phyloP scores from a whole-genome alignment of 2,888 invertebrate genomes.

The Catocala sponsa region DNA sequence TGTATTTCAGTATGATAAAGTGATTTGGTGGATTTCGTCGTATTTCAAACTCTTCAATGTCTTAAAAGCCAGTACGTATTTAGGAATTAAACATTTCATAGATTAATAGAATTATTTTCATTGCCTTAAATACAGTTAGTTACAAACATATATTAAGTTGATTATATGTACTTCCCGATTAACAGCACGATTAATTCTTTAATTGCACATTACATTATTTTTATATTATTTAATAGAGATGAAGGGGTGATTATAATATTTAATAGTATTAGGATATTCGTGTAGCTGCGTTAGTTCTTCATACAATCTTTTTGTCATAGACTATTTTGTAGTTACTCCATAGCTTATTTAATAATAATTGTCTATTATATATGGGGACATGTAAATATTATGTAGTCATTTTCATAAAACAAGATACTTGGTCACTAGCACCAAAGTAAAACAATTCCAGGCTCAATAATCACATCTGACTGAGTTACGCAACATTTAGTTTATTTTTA shows the following conservation, averaged over 20 bases:
- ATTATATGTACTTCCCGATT: background rate
- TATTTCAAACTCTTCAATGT: too few relatives aligned
- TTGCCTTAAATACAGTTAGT: background rate
- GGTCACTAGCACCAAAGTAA: slow-evolving; percentile 51
- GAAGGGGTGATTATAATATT: background rate
- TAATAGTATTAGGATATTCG: slow-evolving; percentile 1
- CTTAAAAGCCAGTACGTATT: slow-evolving; percentile 1
- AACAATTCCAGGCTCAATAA: slow-evolving; percentile 49
- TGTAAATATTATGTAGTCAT: slow-evolving; percentile 43
- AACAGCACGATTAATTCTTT: slow-evolving; percentile 2
- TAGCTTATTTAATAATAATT: slow-evolving; percentile 7
- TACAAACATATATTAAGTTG: background rate
- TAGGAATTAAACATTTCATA: background rate
- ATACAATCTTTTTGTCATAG: slow-evolving; percentile 2
- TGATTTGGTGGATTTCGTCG: background rate
- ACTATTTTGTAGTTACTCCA: background rate
- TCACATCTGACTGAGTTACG: slow-evolving; percentile 31
- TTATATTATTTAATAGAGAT: too few relatives aligned
- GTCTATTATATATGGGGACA: slow-evolving; percentile 21
- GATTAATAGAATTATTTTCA: background rate
- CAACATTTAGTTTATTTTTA: slow-evolving; percentile 34
- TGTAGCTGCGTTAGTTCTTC: background rate
- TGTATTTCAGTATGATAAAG: background rate
- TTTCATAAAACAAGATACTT: slow-evolving; percentile 23
- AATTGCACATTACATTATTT: slow-evolving; percentile 8